A percentile compares a stretch with the other conserved stretches of the same genome.
Evolutionary conservation across 2,888 invertebrate species (phyloP).

Genomic region (Hemaris fuciformis): DNA sequence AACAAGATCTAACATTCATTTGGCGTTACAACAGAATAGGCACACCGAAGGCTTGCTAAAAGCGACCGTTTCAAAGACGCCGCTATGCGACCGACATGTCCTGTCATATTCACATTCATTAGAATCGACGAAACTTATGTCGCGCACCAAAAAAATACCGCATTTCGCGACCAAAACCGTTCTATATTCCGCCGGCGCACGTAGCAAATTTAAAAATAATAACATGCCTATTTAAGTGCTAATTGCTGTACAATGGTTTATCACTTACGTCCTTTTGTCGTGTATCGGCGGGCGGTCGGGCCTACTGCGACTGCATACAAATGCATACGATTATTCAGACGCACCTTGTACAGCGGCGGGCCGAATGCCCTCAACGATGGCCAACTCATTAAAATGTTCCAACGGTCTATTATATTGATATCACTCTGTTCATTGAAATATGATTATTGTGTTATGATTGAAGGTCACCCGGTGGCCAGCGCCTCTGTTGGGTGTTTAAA

Average conservation of each 20-base stretch:
- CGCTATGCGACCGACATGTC: constrained; percentile 7
- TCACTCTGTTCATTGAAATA: constrained; percentile 7
- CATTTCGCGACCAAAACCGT: neutral
- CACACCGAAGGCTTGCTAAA: neutral
- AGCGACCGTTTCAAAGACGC: neutral
- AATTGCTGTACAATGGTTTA: constrained; percentile 21
- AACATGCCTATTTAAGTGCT: constrained; percentile 19
- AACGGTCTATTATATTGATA: constrained; percentile 9
- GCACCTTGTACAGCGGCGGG: constrained; percentile 12
- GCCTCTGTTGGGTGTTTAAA: neutral
- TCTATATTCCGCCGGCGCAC: constrained; percentile 18
- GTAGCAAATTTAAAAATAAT: constrained; percentile 19
- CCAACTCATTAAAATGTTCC: constrained; percentile 10
- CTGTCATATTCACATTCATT: constrained; percentile 12
- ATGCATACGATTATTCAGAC: constrained; percentile 23
- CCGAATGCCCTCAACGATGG: constrained; percentile 7
- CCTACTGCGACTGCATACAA: constrained; percentile 22
- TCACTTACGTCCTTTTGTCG: constrained; percentile 23
- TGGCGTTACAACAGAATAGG: neutral
- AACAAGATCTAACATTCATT: neutral
- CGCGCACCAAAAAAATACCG: constrained; percentile 8
- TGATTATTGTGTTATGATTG: constrained; percentile 3
- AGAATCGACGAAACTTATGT: constrained; percentile 12
- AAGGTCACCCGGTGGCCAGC: neutral
- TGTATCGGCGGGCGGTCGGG: constrained; percentile 18